These are phyloP conservation scores for Idaea dimidiata DNA, from an alignment of 2,888 invertebrate species.

Conservation along the genomic window DNA sequence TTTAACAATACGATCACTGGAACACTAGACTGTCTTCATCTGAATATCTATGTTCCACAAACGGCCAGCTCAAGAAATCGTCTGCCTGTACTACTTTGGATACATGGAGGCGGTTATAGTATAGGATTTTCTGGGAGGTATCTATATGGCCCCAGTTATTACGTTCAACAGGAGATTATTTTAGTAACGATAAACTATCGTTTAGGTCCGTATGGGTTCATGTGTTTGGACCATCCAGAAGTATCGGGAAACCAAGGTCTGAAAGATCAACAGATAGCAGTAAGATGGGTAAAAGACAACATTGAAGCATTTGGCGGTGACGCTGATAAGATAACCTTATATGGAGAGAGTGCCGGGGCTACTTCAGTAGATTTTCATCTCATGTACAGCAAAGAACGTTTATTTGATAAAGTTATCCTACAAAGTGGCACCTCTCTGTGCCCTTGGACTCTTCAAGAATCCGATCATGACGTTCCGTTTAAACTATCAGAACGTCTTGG, in stretches of 20 bases:
- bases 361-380: constrained; percentile 36
- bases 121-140: constrained; percentile 11
- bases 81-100: constrained; percentile 30
- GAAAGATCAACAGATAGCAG: constrained; percentile 39
- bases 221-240: constrained; percentile 36
- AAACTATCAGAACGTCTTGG: constrained; percentile 38
- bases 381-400: constrained; percentile 29
- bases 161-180: constrained; percentile 33
- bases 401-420: constrained; percentile 37
- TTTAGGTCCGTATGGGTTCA: constrained; percentile 41
- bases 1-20: constrained; percentile 11
- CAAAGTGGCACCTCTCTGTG: constrained; percentile 38
- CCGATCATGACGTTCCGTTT: constrained; percentile 27
- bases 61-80: constrained; percentile 18
- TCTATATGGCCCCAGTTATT: constrained; percentile 16
- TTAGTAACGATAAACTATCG: constrained; percentile 43
- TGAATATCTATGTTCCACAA: constrained; percentile 34
- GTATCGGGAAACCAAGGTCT: constrained; percentile 47
- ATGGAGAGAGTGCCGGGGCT: constrained; percentile 41
- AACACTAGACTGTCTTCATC: constrained; percentile 28
- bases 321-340: constrained; percentile 33
- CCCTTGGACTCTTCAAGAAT: constrained; percentile 24
- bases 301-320: constrained; percentile 42
- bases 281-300: constrained; percentile 43
- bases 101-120: constrained; percentile 27